Percentiles rank a stretch among this genome's conserved stretches.
These are phyloP conservation scores for Lasioglossum lativentre DNA, from an alignment of 2,888 invertebrate species.

Conservation along the genomic window DNA sequence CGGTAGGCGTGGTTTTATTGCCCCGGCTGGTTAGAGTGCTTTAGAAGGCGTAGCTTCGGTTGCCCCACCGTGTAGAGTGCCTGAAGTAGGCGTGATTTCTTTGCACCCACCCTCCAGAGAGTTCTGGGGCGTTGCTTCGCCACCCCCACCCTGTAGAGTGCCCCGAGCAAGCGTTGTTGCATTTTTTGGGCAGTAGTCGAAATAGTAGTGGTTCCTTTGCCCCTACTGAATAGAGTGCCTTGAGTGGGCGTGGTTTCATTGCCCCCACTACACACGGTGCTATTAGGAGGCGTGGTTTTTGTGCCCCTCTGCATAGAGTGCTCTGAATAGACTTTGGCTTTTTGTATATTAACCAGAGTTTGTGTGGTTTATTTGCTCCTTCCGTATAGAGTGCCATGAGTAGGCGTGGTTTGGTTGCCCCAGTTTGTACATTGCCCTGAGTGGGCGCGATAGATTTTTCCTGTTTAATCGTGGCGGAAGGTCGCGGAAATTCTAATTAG, in stretches of 20 bases:
- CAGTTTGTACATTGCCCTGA: not conserved
- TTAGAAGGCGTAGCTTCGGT: not conserved
- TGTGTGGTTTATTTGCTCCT: not conserved
- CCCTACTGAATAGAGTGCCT: not conserved
- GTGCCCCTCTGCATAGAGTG: not conserved
- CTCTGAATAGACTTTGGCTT: not conserved
- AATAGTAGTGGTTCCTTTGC: too few species aligned
- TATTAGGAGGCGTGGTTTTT: too few species aligned
- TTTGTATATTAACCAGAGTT: not conserved
- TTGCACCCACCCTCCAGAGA: not conserved
- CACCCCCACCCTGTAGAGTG: not conserved
- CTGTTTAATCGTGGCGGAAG: not conserved
- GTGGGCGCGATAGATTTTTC: not conserved
- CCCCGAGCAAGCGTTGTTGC: too few species aligned
- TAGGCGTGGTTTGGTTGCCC: not conserved
- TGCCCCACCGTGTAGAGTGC: not conserved
- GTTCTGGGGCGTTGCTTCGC: not conserved
- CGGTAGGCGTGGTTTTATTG: not conserved
- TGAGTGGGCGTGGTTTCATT: not conserved
- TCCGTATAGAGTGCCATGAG: not conserved
- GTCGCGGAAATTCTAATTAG: not conserved
- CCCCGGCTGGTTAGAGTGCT: not conserved
- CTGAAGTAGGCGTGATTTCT: not conserved
- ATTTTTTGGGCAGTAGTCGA: too few species aligned
- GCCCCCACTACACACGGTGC: too few species aligned